Base-by-base conservation (phyloP, 2,113 vertebrate genomes). In the Cyanistes caeruleus region DNA sequence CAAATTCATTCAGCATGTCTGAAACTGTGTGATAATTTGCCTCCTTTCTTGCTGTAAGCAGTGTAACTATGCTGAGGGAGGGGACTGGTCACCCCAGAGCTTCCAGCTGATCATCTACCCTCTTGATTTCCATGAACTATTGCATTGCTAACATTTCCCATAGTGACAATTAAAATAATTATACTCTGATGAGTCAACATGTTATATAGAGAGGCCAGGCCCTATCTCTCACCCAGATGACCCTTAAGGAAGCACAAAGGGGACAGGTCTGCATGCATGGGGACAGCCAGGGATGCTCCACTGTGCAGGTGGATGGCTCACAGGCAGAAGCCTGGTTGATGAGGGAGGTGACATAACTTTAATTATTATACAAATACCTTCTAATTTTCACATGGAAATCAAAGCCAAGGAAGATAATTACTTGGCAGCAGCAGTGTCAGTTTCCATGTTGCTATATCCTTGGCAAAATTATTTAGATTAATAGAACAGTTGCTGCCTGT, bases 401-500 rank as follows among this genome's bases (percentile, higher is more conserved):
- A 89, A 89, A 68, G 20, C 12, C 58, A 55, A 55, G 62, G 25
- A 59, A 52, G 53, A 55, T 0, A 55, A 64, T 53, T 44, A 27
- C 33, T 68, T 35, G 27, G 11, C 53, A 83, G 59, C 0, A 1
- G 18, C 0, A 1, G 18, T 24, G 37, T 35, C 44, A n/a, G 31
- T 28, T 73, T 56, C 24, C 35, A 7, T 11, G 17, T 58, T 69
- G 12, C 53, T 60, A 7, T 35, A 64, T 8, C 18, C 15, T 44
- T 43, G 24, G 21, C n/a, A 78, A 77, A 78, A 65, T 70, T 3
- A 17, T 69, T 90, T 43, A 10, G 9, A 65, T 43, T 48, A 15
- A 46, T 53, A 43, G 15, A 46, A 41, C 11, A 30, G 37, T 5
- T 25, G 51, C n/a, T 87, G 27, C 30, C 58, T 2, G 1, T 35